phyloP scores from a whole-genome alignment of 1,140 invertebrate genomes.

The Pachyrhynchus sulphureomaculatus region DNA sequence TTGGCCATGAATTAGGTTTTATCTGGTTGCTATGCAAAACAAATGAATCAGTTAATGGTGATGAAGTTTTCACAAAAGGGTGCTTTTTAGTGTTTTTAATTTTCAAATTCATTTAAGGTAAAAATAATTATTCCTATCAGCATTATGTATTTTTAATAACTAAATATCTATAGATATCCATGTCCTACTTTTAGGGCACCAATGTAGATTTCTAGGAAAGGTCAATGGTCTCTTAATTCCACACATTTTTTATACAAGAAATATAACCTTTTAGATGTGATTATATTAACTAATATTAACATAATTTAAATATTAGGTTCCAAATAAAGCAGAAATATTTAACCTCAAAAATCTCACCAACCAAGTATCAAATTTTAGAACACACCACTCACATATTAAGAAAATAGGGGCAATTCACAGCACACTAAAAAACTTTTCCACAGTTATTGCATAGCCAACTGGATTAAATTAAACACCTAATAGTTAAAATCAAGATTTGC shows the following conservation, averaged over 20 bases:
- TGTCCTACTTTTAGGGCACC: background rate
- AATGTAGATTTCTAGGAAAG: background rate
- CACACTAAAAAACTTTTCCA: slow-evolving; percentile 13
- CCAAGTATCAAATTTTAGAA: background rate
- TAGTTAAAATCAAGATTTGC: slow-evolving; percentile 33
- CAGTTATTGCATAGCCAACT: slow-evolving; percentile 8
- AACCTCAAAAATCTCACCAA: too few relatives aligned
- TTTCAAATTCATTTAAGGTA: too few relatives aligned
- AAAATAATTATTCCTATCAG: too few relatives aligned
- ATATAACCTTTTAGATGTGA: background rate
- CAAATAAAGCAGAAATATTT: too few relatives aligned
- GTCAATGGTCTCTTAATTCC: slow-evolving; percentile 16
- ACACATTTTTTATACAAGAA: background rate
- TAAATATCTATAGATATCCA: too few relatives aligned
- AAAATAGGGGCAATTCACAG: background rate
- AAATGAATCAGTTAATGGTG: too few relatives aligned
- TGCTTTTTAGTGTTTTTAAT: background rate
- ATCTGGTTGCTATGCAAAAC: too few relatives aligned
- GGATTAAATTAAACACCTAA: slow-evolving; percentile 12
- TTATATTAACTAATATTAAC: slow-evolving; percentile 21
- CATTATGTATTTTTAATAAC: too few relatives aligned
- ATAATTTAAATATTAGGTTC: too few relatives aligned
- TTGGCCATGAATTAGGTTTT: too few relatives aligned
- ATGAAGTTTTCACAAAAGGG: too few relatives aligned
- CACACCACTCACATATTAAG: slow-evolving; percentile 2